These are phyloP conservation scores for Drosophila punjabiensis DNA, from an alignment of 1,140 invertebrate genomes.

Conservation along the genomic window DNA sequence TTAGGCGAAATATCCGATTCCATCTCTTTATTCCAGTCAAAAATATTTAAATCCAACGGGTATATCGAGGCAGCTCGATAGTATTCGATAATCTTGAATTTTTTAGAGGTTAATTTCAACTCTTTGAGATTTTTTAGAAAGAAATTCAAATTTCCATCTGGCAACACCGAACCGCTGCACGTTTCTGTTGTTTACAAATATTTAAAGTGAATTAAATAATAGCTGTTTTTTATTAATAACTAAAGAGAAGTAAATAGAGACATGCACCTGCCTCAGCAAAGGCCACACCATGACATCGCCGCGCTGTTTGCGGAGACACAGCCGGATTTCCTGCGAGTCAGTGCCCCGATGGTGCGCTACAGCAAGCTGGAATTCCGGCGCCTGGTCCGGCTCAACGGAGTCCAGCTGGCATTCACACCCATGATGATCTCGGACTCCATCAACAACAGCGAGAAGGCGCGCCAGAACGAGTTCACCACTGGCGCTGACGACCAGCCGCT, in stretches of 20 bases:
- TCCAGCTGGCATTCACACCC: conserved; percentile 96
- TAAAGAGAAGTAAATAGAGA: not conserved
- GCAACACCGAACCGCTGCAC: not conserved
- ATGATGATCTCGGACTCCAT: conserved; percentile 99
- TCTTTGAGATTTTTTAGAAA: no score
- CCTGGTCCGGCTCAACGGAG: conserved; percentile 88
- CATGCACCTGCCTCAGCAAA: conserved; percentile 57
- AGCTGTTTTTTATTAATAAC: not conserved
- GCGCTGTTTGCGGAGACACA: conserved; percentile 89
- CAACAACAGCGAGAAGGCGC: conserved; percentile 94
- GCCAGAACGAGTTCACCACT: conserved; percentile 95
- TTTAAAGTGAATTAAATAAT: conserved; percentile 1
- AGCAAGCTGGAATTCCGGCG: conserved; percentile 89
- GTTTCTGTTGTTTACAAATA: conserved; percentile 13
- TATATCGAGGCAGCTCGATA: no score
- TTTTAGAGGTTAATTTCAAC: no score
- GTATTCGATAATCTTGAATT: no score
- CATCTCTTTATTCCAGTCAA: no score
- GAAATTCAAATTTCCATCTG: no score
- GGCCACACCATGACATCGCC: conserved; percentile 86
- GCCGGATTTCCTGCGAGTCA: conserved; percentile 89
- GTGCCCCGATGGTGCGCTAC: conserved; percentile 98
- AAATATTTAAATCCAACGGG: no score
- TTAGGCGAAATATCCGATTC: no score
- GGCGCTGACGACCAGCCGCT: conserved; percentile 92